A percentile compares a stretch with the other conserved stretches of the same genome.
Evolutionary conservation across 2,888 invertebrate species (phyloP).

Genomic region (Hyppa rectilinea): DNA sequence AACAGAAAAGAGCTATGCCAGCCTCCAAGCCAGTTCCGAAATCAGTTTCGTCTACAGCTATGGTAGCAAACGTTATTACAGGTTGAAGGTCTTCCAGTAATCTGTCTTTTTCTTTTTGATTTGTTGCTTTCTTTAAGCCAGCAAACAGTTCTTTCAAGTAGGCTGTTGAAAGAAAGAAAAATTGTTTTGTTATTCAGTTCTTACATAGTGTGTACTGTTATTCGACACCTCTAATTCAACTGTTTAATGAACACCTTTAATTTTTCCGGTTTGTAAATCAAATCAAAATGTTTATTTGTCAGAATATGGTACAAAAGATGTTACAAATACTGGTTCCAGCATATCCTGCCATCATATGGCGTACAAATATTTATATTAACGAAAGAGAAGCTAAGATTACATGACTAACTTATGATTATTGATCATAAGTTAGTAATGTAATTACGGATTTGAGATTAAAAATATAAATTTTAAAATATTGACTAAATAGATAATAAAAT

Average conservation of each 20-base stretch:
- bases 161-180: conserved; percentile 84
- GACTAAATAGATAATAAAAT: too few relatives aligned
- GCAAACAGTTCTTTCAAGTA: conserved; percentile 93
- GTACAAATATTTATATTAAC: too few relatives aligned
- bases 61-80: conserved; percentile 95
- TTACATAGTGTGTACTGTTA: not conserved
- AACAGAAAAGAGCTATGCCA: conserved; percentile 96
- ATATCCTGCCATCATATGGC: too few relatives aligned
- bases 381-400: too few relatives aligned
- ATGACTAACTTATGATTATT: too few relatives aligned
- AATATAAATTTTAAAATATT: too few relatives aligned
- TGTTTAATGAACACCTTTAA: not conserved
- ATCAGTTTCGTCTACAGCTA: conserved; percentile 98
- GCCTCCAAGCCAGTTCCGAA: conserved; percentile 98
- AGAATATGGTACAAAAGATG: too few relatives aligned
- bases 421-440: too few relatives aligned
- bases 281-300: too few relatives aligned
- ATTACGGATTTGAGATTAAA: too few relatives aligned
- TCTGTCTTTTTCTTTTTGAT: conserved; percentile 90
- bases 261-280: too few relatives aligned
- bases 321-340: too few relatives aligned
- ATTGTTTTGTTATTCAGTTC: not conserved
- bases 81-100: conserved; percentile 94
- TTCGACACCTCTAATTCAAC: not conserved
- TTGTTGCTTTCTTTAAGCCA: conserved; percentile 91